Base-by-base conservation (phyloP, 53 echinoderm and acorn worm species). In the Echinometra lucunter region DNA sequence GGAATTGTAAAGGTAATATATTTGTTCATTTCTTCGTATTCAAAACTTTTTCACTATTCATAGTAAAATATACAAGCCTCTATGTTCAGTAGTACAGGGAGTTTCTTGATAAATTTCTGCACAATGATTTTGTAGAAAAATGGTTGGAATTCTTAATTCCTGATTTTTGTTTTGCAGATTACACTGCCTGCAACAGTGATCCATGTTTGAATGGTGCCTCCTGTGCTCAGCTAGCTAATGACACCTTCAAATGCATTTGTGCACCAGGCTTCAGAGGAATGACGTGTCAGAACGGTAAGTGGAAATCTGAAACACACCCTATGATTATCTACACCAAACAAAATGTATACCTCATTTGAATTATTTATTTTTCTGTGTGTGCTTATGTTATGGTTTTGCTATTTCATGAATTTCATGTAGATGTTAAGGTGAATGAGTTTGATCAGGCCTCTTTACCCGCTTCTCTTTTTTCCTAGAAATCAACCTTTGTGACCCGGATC, bases 161-260 rank as follows among this genome's bases (percentile, higher is more conserved):
- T 27, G 27, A 6, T n/a, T 85, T 30, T 49, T 85, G 0, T 27
- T 37, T 17, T 34, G 9, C 58, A 93, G 93, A 75, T 66, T 94
- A n/a, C 45, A 47, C 63, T 66, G 94, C 58, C 19, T 94, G 85
- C 40, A 58, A 0, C 17, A 93, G 93, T 57, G 91, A 91, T 35
- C 96, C 96, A 12, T 97, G 97, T 89, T 81, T 74, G 57, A 97
- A 97, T 91, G 97, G 95, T 23, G 97, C 94, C n/a, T 42, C 92
- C 23, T 97, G 97, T 93, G 91, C 92, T 37, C 95, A 96, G 58
- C 90, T 81, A 15, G 25, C 40, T 9, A 91, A 88, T 55, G 40
- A 82, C 89, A 75, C 80, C 6, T 95, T 94, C 91, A 57, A 66
- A 23, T 95, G 97, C 87, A 58, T 94, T 3, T 97, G 97, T 88